Conservation (phyloP, 2,888 invertebrate genomes). For the Aphodius sticticus region DNA sequence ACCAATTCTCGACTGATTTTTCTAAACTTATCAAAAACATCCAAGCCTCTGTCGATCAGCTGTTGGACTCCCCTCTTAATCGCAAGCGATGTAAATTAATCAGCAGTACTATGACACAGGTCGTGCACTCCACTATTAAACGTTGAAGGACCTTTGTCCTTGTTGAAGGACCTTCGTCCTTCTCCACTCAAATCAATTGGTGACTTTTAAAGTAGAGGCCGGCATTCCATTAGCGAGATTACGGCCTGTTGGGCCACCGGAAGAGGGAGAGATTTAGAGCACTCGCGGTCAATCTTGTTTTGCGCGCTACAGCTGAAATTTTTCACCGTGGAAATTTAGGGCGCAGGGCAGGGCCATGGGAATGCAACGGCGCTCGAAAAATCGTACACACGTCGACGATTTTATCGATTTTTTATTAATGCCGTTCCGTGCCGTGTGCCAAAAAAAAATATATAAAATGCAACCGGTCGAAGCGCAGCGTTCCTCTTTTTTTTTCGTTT, state of each 20-base stretch:
- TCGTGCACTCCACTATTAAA: constrained; percentile 31
- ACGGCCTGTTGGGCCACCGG: constrained; percentile 42
- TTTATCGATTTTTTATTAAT: neutral
- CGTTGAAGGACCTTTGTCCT: constrained; percentile 44
- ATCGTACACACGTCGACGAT: neutral
- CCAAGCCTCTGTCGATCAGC: too few species aligned
- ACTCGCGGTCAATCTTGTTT: constrained; percentile 30
- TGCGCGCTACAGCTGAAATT: constrained; percentile 24
- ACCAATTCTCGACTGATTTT: too few species aligned
- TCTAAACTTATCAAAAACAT: too few species aligned
- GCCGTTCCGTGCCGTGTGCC: neutral
- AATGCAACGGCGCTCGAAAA: neutral
- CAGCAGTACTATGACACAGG: constrained; percentile 23
- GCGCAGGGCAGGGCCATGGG: neutral
- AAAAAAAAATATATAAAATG: neutral
- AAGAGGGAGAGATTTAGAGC: constrained; percentile 31
- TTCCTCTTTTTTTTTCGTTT: too few species aligned
- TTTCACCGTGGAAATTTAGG: neutral
- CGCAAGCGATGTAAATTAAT: constrained; percentile 31
- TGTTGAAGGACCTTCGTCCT: constrained; percentile 45
- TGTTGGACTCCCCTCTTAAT: too few species aligned
- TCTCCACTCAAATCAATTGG: constrained; percentile 53
- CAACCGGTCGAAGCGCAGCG: neutral
- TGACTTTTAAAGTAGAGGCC: constrained; percentile 51
- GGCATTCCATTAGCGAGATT: constrained; percentile 54